Percentiles rank a stretch among this genome's conserved stretches.
These are phyloP conservation scores for Petaurus breviceps DNA, from an alignment of 2,113 vertebrate genomes.

Conservation along the genomic window DNA sequence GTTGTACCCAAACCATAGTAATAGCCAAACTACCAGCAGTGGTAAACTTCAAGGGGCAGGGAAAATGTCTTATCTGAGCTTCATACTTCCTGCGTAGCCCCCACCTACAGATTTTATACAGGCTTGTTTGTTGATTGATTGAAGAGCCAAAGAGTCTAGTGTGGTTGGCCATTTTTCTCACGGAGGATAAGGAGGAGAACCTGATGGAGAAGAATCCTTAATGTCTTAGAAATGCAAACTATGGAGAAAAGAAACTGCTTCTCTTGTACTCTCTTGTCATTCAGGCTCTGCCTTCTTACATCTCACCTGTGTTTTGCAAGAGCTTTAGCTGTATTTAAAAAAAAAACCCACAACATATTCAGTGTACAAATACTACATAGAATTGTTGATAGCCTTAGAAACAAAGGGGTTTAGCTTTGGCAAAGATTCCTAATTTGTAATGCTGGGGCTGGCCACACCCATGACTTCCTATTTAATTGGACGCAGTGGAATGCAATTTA, in stretches of 20 bases:
- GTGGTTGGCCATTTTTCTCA: background rate
- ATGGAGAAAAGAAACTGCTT: background rate
- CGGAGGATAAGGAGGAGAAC: background rate
- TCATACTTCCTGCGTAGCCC: background rate
- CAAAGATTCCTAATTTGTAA: slow-evolving; percentile 46
- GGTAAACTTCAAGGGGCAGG: background rate
- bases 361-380: slow-evolving; percentile 51
- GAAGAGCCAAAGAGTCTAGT: background rate
- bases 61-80: background rate
- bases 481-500: slow-evolving; percentile 55
- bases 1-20: slow-evolving; percentile 47
- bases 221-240: background rate
- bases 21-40: slow-evolving; percentile 44
- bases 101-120: background rate
- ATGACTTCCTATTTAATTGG: slow-evolving; percentile 65
- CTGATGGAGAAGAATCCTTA: background rate
- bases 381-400: slow-evolving; percentile 43
- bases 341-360: background rate
- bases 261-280: background rate
- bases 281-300: background rate
- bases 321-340: background rate
- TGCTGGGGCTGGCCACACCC: slow-evolving; percentile 47
- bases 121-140: background rate
- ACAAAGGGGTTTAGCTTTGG: slow-evolving; percentile 64
- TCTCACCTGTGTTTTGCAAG: background rate